phyloP scores from a whole-genome alignment of 2,797 vertebrate species.

The Sandelia bainsii region DNA sequence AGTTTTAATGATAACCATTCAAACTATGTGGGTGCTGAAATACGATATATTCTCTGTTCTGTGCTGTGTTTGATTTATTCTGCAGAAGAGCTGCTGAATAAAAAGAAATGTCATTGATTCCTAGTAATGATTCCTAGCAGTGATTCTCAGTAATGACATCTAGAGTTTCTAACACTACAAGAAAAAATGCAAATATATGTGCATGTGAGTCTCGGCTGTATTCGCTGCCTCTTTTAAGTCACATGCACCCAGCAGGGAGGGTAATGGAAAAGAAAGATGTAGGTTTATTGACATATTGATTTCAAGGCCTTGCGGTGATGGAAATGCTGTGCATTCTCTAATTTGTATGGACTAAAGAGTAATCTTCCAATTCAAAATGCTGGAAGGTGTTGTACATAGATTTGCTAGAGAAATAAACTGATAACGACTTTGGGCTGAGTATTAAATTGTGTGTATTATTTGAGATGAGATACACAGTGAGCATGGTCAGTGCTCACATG shows the following conservation, averaged over 20 bases:
- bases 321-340: conserved; percentile 67
- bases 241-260: conserved; percentile 22
- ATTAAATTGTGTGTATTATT: conserved; percentile 58
- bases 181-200: conserved; percentile 5
- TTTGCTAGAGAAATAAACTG: conserved; percentile 60
- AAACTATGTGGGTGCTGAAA: conserved; percentile 13
- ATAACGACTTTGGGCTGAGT: conserved; percentile 60
- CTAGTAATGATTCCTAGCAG: background rate
- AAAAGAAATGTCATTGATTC: conserved; percentile 26
- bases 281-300: conserved; percentile 77
- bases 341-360: conserved; percentile 75
- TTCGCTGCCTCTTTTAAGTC: conserved; percentile 11
- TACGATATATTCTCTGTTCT: conserved; percentile 31
- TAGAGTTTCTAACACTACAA: conserved; percentile 1
- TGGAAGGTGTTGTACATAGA: conserved; percentile 66
- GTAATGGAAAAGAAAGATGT: conserved; percentile 62
- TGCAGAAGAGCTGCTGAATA: conserved; percentile 23
- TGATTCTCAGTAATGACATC: conserved; percentile 11
- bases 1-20: conserved; percentile 31
- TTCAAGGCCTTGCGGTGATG: conserved; percentile 60
- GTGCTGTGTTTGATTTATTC: conserved; percentile 40
- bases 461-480: conserved; percentile 42
- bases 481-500: conserved; percentile 34
- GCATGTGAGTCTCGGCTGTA: background rate
- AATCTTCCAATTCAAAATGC: conserved; percentile 77